Percentiles rank a stretch among this genome's conserved stretches.
phyloP scores from a whole-genome alignment of 1,140 invertebrate genomes.

The Panagrolaimus sp. region DNA sequence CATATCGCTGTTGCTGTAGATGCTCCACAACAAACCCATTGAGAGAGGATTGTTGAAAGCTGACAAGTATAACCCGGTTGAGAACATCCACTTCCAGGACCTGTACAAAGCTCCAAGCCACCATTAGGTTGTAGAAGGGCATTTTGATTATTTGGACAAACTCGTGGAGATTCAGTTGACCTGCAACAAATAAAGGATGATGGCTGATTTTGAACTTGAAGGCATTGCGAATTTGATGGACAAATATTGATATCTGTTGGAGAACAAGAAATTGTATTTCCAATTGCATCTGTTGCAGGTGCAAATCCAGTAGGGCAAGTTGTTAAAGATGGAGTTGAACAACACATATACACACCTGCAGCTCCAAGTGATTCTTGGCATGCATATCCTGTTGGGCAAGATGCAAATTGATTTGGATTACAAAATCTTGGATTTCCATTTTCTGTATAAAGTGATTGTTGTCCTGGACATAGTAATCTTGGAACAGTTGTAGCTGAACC shows the following conservation, averaged over 20 bases:
- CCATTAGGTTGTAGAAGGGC: constrained; percentile 34
- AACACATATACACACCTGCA: constrained; percentile 38
- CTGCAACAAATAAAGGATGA: constrained; percentile 35
- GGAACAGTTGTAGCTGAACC: constrained; percentile 20
- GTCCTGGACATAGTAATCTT: constrained; percentile 34
- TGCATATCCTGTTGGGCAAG: constrained; percentile 39
- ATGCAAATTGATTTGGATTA: constrained; percentile 14
- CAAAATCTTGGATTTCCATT: constrained; percentile 33
- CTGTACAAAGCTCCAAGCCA: constrained; percentile 32
- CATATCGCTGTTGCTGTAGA: constrained; percentile 21
- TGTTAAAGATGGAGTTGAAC: constrained; percentile 33
- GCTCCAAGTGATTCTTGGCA: constrained; percentile 39
- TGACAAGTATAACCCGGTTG: constrained; percentile 38
- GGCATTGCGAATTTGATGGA: constrained; percentile 35
- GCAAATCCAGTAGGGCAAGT: constrained; percentile 38
- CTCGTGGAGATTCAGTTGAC: constrained; percentile 31
- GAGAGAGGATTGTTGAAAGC: constrained; percentile 29
- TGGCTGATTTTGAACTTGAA: constrained; percentile 39
- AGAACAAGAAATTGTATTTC: constrained; percentile 40
- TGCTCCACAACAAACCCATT: constrained; percentile 38
- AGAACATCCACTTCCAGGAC: constrained; percentile 33
- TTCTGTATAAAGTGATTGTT: constrained; percentile 35
- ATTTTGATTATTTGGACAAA: constrained; percentile 42
- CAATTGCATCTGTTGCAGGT: constrained; percentile 27
- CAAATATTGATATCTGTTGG: constrained; percentile 32